Evolutionary conservation across 1,140 invertebrate genomes (phyloP), one percentile per base, ranked within the genome.

Genomic region (Riptortus pedestris): DNA sequence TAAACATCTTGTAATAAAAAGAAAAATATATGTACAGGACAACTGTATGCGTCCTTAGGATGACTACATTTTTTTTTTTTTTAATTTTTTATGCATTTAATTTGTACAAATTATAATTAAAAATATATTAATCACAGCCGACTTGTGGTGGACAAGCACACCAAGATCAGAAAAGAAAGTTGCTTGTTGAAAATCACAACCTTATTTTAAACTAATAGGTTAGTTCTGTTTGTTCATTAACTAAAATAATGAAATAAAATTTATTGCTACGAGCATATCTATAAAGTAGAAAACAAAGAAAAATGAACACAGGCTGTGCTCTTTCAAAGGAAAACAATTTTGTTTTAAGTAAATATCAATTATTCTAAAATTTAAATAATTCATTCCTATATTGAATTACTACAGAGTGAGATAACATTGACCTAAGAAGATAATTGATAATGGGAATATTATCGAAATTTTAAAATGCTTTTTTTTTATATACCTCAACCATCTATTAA

Each of bases 81-180:
- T 55, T 55, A n/a, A 9, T 55, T 55, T 55, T 55, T 55, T 55
- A 16, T 55, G 16, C 14, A 24, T 55, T 55, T 55, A 55, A 55
- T 55, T 55, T 55, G 51, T 55, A 55, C 51, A 55, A 55, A 55
- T 55, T 55, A 55, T 55, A 55, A 55, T 55, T 55, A 55, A 55
- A 55, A 55, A 55, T 55, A 55, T 55, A 55, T 55, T 55, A 55
- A 55, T 55, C 51, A 55, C 51, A 55, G 51, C 51, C 51, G 24
- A 55, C 26, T 55, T 55, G 24, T 55, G 51, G 51, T 55, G 51
- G 51, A 55, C 51, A 55, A 55, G 12, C 51, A 4, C 51, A 55
- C 51, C 51, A 55, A 55, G 51, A 55, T 55, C 51, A 55, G 24
- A 55, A 55, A 55, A 4, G 1, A 55, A 24, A 55, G 24, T 22